Conservation (phyloP, 2,888 invertebrate species). For the Lepidochitona cinerea region DNA sequence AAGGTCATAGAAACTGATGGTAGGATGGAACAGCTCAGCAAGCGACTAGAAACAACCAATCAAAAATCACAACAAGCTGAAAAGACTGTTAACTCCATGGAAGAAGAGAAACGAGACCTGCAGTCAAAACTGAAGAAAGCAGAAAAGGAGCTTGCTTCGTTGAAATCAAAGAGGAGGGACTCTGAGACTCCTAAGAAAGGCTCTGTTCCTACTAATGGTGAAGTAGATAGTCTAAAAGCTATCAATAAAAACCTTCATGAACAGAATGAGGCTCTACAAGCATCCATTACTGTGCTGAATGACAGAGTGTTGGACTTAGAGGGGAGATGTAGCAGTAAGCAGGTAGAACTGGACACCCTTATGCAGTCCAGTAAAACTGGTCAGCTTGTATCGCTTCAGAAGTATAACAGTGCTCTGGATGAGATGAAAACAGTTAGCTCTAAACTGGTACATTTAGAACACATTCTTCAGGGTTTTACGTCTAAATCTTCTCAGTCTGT, state of each 20-base stretch:
- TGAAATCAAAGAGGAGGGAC: background rate
- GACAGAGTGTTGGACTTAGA: background rate
- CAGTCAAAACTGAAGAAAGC: slow-evolving; percentile 46
- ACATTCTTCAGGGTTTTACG: background rate
- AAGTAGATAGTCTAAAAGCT: slow-evolving; percentile 3
- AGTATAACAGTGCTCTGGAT: background rate
- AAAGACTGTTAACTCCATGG: background rate
- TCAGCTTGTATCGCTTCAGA: background rate
- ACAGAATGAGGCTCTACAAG: background rate
- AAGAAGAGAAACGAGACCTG: slow-evolving; percentile 50
- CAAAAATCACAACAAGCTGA: background rate
- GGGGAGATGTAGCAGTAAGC: background rate
- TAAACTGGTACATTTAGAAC: background rate
- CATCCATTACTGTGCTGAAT: background rate
- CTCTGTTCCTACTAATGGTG: background rate
- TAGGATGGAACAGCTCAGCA: slow-evolving; percentile 57
- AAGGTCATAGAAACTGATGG: slow-evolving; percentile 73
- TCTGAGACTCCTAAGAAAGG: background rate
- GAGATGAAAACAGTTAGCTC: background rate
- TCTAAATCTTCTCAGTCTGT: background rate
- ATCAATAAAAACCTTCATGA: background rate
- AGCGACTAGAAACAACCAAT: slow-evolving; percentile 49
- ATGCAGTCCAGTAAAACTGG: background rate
- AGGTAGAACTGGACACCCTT: background rate
- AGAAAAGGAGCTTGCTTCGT: slow-evolving; percentile 37